Conservation (phyloP, 2,888 invertebrate species). For the Zele albiditarsus region DNA sequence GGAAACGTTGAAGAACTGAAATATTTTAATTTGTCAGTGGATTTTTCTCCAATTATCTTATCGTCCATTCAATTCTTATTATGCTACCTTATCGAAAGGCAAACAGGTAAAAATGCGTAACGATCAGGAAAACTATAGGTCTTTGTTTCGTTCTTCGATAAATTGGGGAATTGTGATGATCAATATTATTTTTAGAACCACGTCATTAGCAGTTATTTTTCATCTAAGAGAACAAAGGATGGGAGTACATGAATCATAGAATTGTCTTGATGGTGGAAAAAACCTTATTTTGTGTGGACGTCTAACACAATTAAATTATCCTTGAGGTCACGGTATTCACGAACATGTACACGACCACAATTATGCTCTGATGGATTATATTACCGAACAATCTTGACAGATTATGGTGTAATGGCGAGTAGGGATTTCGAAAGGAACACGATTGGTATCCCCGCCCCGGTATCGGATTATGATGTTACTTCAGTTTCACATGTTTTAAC, state of each 20-base stretch:
- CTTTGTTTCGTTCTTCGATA: background rate
- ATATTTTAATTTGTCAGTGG: constrained; percentile 4
- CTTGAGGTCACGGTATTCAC: constrained; percentile 56
- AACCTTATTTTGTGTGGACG: constrained; percentile 46
- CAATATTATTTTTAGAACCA: background rate
- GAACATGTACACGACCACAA: constrained; percentile 42
- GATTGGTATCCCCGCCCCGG: background rate
- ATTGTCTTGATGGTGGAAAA: constrained; percentile 1
- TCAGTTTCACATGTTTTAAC: no score
- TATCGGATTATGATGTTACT: no score
- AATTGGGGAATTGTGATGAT: background rate
- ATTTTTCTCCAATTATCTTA: constrained; percentile 5
- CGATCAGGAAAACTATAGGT: background rate
- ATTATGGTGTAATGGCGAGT: constrained; percentile 59
- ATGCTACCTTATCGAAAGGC: background rate
- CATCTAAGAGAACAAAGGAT: background rate
- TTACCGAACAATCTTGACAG: constrained; percentile 67
- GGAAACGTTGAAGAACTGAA: background rate
- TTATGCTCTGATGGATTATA: constrained; percentile 70
- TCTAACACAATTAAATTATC: constrained; percentile 62
- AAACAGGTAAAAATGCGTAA: background rate
- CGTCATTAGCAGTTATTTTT: background rate
- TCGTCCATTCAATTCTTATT: background rate
- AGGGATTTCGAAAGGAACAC: constrained; percentile 29
- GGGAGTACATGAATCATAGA: background rate